Evolutionary conservation across 2,888 invertebrate genomes (phyloP), one percentile per base, ranked within the genome.

Genomic region (Tigriopus californicus): DNA sequence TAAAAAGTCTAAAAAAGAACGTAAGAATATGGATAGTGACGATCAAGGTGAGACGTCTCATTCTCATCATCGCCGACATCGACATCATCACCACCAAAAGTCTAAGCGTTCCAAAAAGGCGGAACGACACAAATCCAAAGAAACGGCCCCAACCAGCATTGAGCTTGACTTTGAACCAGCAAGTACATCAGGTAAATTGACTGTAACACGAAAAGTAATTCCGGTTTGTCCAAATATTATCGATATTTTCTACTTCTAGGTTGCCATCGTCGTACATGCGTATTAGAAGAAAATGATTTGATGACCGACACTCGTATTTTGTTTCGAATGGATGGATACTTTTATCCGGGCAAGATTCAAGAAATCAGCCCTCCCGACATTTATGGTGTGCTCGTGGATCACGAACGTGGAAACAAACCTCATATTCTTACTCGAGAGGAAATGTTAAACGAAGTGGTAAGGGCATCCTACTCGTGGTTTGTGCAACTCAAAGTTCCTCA

Each of bases 341-440:
- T 94, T 70, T 91, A 92, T 68, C 91, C 92, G n/a, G 92, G 91
- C 0, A 80, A 81, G 65, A 75, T 94, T 64, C 85, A 83, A 66
- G 88, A 88, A 0, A 80, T 92, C 22, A 81, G 83, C 66, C 86
- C 92, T 0, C 91, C 92, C 0, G 92, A 92, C 72, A 83, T 94
- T 24, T 94, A 92, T 70, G 88, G 91, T 1, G 87, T 92, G 52
- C 84, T 86, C 0, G 72, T 92, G 65, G 90, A 92, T 68, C 90
- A 90, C 0, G 91, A 91, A 68, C 75, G 91, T 53, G 88, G 88
- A 44, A 88, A 88, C 69, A 79, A 86, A 63, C 88, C 90, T 12
- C 88, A 91, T 68, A 90, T 91, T 64, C 79, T 88, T 73, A 85
- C 88, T 1, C 78, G 86, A 65, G 92, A 92, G 70, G 90, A 92